A percentile compares a stretch with the other conserved stretches of the same genome.
Evolutionary conservation across 2,113 vertebrate species (phyloP).

Genomic region (Anarrhichthys ocellatus): DNA sequence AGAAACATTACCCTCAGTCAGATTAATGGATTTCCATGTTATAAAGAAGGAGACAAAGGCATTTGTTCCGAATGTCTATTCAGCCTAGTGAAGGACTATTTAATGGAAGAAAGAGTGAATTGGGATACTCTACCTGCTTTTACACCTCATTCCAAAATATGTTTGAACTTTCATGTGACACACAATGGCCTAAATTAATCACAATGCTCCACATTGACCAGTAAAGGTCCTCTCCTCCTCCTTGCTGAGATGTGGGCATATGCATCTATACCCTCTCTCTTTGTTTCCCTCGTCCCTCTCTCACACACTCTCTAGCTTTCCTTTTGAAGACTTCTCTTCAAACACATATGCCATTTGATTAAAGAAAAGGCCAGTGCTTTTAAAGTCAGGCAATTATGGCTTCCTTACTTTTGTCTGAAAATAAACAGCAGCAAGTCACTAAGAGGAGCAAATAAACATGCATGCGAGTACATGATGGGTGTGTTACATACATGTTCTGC

Average conservation of each 20-base stretch:
- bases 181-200: conserved; percentile 33
- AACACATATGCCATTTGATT: conserved; percentile 60
- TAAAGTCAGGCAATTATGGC: conserved; percentile 51
- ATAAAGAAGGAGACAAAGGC: background rate
- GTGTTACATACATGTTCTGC: background rate
- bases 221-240: conserved; percentile 18
- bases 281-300: conserved; percentile 11
- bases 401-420: conserved; percentile 38
- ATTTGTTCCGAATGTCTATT: background rate
- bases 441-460: conserved; percentile 17
- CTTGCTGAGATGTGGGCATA: background rate
- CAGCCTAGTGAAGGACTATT: conserved; percentile 2
- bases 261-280: conserved; percentile 33
- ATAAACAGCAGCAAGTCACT: conserved; percentile 35
- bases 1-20: background rate
- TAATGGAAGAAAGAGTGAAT: conserved; percentile 18
- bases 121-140: background rate
- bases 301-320: background rate
- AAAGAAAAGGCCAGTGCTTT: conserved; percentile 55
- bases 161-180: conserved; percentile 21
- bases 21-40: conserved; percentile 15
- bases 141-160: conserved; percentile 10
- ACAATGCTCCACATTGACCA: conserved; percentile 35
- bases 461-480: background rate
- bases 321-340: conserved; percentile 68